These are phyloP conservation scores for Notamacropus eugenii DNA, from an alignment of 2,797 vertebrate genomes.

Conservation along the genomic window DNA sequence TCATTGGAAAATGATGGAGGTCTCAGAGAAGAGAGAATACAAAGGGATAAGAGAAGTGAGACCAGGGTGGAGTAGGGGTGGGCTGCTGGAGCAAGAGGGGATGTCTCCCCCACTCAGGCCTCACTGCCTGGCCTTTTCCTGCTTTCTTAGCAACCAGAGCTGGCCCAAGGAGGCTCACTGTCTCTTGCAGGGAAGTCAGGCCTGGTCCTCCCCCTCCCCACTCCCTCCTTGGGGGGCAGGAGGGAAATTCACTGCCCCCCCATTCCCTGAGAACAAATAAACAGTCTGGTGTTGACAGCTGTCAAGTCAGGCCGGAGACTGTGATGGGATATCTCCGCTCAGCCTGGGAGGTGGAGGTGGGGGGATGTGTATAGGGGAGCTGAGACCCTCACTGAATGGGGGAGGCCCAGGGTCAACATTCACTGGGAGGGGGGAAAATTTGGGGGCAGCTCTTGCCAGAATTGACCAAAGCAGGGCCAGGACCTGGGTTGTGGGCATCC, in stretches of 20 bases:
- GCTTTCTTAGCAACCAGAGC: constrained; percentile 5
- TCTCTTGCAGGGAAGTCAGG: neutral
- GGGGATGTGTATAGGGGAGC: neutral
- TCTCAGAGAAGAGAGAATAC: neutral
- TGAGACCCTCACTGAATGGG: constrained; percentile 21
- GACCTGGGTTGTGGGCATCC: neutral
- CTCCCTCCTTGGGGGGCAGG: constrained; percentile 47
- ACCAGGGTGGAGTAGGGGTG: neutral
- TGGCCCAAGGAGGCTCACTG: neutral
- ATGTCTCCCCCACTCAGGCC: neutral
- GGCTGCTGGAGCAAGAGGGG: neutral
- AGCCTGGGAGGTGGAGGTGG: neutral
- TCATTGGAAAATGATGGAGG: neutral
- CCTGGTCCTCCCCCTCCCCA: neutral
- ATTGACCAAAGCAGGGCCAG: neutral
- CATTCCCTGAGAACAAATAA: constrained; percentile 78
- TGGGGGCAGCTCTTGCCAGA: neutral
- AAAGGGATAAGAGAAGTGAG: neutral
- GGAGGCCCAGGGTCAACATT: constrained; percentile 71
- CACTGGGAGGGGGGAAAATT: constrained; percentile 50
- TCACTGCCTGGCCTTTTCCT: neutral
- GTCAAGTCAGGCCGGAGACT: constrained; percentile 44
- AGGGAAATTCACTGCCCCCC: constrained; percentile 60
- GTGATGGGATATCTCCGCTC: neutral
- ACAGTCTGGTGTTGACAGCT: constrained; percentile 79